Evolutionary conservation across 2,888 invertebrate genomes (phyloP), one percentile per base, ranked within the genome.

Genomic region (Toxonevra muliebris): DNA sequence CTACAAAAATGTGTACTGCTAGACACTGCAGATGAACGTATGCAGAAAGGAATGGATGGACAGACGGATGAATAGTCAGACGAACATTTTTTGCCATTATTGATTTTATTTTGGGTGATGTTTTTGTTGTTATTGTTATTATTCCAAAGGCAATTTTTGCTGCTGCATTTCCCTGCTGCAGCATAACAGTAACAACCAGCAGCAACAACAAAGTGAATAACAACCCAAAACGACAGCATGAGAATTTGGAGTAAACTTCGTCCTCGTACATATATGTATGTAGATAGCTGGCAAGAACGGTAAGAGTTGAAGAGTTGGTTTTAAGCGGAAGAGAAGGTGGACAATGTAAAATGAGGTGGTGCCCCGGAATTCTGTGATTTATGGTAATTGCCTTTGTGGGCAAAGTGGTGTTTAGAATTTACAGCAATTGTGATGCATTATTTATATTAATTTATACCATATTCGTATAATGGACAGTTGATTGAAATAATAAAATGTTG

Each of bases 131-230:
- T 30, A 7, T 30, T 30, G 30, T 7, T 30, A 30, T 30, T 30
- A 30, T 30, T 30, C 30, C 30, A 30, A 30, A 30, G 30, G 30
- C 30, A 4, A 7, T 30, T 30, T 30, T 30, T 30, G 30, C 30
- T 30, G 30, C 7, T 30, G 30, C 30, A 30, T 30, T 30, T 30
- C 7, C 30, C 7, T 30, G 30, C 30, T 30, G 30, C 30, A 30
- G 30, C 48, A 48, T n/a, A 48, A 48, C 15, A 15, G 2, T 8
- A 48, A 15, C 48, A n/a, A 48, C 15, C 15, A 7, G 8, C 48
- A 48, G 48, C 48, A 48, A 2, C 48, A 48, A 48, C 61, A 20
- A n/a, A n/a, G n/a, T n/a, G n/a, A n/a, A n/a, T 50, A 43, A 15
- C 45, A 20, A 20, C 52, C 20, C 13, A 15, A 61, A 13, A 20